Conservation (phyloP, 1,140 invertebrate genomes). For the Hormaphis cornu region DNA sequence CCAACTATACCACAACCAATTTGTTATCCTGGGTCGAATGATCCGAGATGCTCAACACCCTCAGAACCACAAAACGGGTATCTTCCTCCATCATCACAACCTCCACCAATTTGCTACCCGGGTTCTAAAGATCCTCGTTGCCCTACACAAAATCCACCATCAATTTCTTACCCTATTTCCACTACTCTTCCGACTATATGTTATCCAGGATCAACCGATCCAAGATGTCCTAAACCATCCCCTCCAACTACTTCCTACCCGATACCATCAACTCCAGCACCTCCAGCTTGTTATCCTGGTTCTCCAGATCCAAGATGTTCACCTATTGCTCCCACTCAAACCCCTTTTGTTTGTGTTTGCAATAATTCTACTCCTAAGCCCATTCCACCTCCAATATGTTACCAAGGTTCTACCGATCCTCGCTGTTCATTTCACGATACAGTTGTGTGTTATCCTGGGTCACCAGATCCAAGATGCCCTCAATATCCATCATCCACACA, state of each 20-base stretch:
- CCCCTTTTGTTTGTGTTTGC: slow-evolving; percentile 37
- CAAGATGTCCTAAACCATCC: slow-evolving; percentile 35
- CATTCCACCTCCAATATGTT: slow-evolving; percentile 36
- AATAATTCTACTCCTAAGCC: slow-evolving; percentile 36
- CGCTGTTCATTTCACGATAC: slow-evolving; percentile 33
- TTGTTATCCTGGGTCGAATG: slow-evolving; percentile 41
- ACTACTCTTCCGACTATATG: slow-evolving; percentile 34
- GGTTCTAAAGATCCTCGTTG: slow-evolving; percentile 41
- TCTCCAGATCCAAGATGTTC: slow-evolving; percentile 37
- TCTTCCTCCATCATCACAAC: background rate
- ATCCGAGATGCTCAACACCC: slow-evolving; percentile 42
- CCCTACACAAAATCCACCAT: slow-evolving; percentile 39
- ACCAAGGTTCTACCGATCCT: slow-evolving; percentile 37
- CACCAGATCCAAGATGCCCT: slow-evolving; percentile 40
- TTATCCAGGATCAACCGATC: slow-evolving; percentile 38
- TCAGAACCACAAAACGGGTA: slow-evolving; percentile 34
- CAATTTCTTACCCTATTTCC: slow-evolving; percentile 34
- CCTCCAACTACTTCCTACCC: slow-evolving; percentile 35
- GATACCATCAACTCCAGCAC: slow-evolving; percentile 36
- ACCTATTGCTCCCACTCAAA: slow-evolving; percentile 29
- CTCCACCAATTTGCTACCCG: slow-evolving; percentile 39
- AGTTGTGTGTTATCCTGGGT: slow-evolving; percentile 37
- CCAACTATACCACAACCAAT: slow-evolving; percentile 36
- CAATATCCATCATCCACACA: slow-evolving; percentile 35
- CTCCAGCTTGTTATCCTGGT: slow-evolving; percentile 36